Evolutionary conservation across 2,888 invertebrate species (phyloP).

Genomic region (Orchesellides sinensis): DNA sequence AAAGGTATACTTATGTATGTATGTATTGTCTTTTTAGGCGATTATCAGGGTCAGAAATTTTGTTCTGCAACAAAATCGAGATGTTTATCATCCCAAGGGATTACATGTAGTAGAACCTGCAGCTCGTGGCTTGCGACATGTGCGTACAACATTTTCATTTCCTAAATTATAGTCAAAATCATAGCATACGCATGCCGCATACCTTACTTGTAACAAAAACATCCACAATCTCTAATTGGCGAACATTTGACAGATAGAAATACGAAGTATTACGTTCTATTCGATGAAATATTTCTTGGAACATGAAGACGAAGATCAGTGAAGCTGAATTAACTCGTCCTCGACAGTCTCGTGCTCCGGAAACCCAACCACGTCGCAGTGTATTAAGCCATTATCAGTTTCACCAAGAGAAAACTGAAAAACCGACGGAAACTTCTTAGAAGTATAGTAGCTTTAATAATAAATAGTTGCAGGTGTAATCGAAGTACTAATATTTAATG

Average conservation of each 20-base stretch:
- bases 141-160: conserved; percentile 1
- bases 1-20: neutral
- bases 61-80: conserved; percentile 39
- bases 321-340: conserved; percentile 4
- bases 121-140: conserved; percentile 42
- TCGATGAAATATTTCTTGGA: conserved; percentile 54
- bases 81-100: conserved; percentile 44
- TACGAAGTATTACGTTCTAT: conserved; percentile 42
- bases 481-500: too few species aligned
- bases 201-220: neutral
- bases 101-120: conserved; percentile 54
- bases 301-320: conserved; percentile 32
- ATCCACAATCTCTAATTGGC: neutral
- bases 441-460: too few species aligned
- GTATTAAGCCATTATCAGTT: neutral
- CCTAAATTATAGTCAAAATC: too few species aligned
- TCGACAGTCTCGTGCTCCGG: neutral
- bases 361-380: neutral
- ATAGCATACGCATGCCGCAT: too few species aligned
- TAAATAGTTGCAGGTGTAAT: too few species aligned
- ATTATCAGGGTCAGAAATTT: conserved; percentile 28
- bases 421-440: too few species aligned
- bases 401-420: too few species aligned
- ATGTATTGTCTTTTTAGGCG: too few species aligned
- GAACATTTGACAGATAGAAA: conserved; percentile 36